Conservation (phyloP, 2,888 invertebrate genomes). For the Villa cingulata region DNA sequence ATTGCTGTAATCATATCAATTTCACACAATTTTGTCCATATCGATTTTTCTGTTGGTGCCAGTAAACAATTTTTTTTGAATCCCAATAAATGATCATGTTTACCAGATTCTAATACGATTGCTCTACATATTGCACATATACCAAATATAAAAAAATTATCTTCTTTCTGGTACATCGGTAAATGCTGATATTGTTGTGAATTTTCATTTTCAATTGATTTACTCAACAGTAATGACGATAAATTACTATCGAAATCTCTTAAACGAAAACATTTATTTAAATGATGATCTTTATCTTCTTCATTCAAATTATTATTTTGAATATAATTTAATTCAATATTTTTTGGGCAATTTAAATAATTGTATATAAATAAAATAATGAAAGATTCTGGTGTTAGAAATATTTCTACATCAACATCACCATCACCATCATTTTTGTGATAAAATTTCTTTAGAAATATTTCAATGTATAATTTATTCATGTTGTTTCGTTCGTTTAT, state of each 20-base stretch:
- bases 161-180: constrained; percentile 48
- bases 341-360: constrained; percentile 40
- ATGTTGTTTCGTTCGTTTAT: no score
- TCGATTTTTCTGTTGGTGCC: constrained; percentile 69
- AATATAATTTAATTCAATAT: constrained; percentile 36
- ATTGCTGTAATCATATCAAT: constrained; percentile 55
- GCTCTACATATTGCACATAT: constrained; percentile 58
- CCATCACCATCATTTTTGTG: no score
- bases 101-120: constrained; percentile 34
- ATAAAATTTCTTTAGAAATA: no score
- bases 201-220: neutral
- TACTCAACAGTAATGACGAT: no score
- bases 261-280: no score
- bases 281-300: no score
- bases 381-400: constrained; percentile 47
- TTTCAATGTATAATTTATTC: constrained; percentile 33
- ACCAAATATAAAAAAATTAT: constrained; percentile 55
- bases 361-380: constrained; percentile 48
- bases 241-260: no score
- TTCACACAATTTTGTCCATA: constrained; percentile 91
- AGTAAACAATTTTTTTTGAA: constrained; percentile 67
- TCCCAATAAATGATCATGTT: constrained; percentile 44
- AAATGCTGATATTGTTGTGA: constrained; percentile 31
- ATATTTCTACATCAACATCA: constrained; percentile 25
- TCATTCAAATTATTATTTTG: constrained; percentile 13